Conservation (phyloP, 2,113 vertebrate species). For the Sorex araneus region DNA sequence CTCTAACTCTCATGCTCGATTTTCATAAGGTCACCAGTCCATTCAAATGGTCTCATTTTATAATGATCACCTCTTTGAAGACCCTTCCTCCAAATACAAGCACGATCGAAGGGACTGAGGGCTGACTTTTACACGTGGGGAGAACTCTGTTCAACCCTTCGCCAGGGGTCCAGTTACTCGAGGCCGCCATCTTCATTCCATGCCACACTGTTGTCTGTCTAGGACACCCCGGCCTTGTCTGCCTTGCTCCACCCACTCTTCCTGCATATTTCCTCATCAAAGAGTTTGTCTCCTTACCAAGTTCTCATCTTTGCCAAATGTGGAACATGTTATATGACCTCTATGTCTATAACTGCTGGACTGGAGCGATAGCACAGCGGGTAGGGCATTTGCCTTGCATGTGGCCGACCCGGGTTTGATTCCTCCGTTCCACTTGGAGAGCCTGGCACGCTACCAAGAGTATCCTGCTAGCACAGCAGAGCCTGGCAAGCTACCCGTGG, state of each 20-base stretch:
- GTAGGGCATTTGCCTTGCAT: too few relatives aligned
- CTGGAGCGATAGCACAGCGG: too few relatives aligned
- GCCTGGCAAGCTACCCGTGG: too few relatives aligned
- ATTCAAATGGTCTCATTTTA: not conserved
- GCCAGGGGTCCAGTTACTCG: not conserved
- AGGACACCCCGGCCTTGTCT: not conserved
- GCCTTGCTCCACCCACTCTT: too few relatives aligned
- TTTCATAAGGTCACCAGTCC: not conserved
- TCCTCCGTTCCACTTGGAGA: too few relatives aligned
- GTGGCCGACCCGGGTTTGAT: too few relatives aligned
- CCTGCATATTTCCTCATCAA: not conserved
- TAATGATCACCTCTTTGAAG: not conserved
- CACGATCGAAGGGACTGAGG: not conserved
- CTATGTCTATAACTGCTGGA: too few relatives aligned
- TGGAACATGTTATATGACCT: not conserved
- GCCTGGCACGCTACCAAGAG: too few relatives aligned
- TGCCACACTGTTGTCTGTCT: too few relatives aligned
- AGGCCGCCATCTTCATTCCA: accelerated
- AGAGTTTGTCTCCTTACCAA: not conserved
- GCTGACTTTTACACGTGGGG: accelerated
- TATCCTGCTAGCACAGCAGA: too few relatives aligned
- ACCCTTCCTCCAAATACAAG: not conserved
- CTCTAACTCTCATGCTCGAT: not conserved
- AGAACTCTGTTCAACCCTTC: not conserved
- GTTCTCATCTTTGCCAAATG: not conserved